Conservation (phyloP, 2,888 invertebrate genomes). For the Maniola hyperantus region DNA sequence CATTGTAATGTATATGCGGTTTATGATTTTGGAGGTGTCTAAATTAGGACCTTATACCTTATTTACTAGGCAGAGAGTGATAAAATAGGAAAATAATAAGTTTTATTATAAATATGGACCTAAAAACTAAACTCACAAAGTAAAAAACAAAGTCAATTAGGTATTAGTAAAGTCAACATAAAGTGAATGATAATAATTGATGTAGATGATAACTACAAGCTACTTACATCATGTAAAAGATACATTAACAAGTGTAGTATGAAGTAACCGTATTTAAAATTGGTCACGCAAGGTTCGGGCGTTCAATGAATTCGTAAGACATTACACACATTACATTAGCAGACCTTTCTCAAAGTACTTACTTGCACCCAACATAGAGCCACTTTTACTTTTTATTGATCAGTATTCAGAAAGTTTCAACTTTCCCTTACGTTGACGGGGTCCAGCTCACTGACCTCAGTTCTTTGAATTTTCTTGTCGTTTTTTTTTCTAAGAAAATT, state of each 20-base stretch:
- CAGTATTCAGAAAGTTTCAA: conserved; percentile 70
- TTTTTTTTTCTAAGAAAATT: background rate
- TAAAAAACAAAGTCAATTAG: no score
- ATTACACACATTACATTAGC: conserved; percentile 58
- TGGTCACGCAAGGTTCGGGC: conserved; percentile 34
- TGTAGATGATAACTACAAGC: no score
- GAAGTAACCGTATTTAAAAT: conserved; percentile 41
- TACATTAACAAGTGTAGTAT: conserved; percentile 11
- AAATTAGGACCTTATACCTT: no score
- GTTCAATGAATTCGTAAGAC: conserved; percentile 46
- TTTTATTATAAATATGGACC: no score
- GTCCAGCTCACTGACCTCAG: conserved; percentile 45
- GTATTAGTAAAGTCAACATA: no score
- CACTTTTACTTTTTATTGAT: conserved; percentile 76
- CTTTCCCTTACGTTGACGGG: conserved; percentile 57
- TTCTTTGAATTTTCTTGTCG: conserved; percentile 43
- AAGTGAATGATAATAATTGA: no score
- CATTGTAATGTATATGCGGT: no score
- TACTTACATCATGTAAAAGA: background rate
- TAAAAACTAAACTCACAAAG: no score
- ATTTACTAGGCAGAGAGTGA: no score
- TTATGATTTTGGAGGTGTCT: no score
- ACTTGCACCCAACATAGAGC: conserved; percentile 15
- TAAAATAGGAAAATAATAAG: no score
- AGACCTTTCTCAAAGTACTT: conserved; percentile 47